These are phyloP conservation scores for Enhydra lutris DNA, from an alignment of 2,113 vertebrate genomes.

Conservation along the genomic window DNA sequence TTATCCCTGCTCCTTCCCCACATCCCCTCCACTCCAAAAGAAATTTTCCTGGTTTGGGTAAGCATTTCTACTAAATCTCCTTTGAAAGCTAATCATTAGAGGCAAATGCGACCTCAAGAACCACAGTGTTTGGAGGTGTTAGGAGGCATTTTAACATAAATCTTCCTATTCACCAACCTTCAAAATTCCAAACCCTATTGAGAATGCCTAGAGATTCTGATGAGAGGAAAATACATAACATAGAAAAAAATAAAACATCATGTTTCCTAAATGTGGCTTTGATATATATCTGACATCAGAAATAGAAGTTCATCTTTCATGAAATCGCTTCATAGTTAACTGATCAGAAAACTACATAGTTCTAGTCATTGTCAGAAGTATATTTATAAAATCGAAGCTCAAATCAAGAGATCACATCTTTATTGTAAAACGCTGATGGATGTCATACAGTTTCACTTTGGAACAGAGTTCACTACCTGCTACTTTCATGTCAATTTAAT, in stretches of 20 bases:
- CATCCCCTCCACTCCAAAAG: background rate
- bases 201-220: background rate
- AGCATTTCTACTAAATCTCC: background rate
- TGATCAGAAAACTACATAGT: background rate
- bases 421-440: background rate
- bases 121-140: background rate
- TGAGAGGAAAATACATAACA: background rate
- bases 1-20: background rate
- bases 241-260: background rate
- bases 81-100: slow-evolving; percentile 37
- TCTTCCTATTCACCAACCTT: background rate
- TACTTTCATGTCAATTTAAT: background rate
- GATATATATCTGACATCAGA: background rate
- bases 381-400: slow-evolving; percentile 35
- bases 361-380: background rate
- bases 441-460: background rate
- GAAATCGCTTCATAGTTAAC: slow-evolving; percentile 25
- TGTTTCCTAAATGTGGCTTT: background rate
- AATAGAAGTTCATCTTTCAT: background rate
- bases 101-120: slow-evolving; percentile 4
- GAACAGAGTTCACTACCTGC: slow-evolving; percentile 2
- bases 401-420: background rate
- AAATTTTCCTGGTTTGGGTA: background rate
- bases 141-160: background rate
- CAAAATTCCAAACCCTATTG: background rate